Base-by-base conservation (phyloP, 2,113 vertebrate species). In the Crocuta crocuta region DNA sequence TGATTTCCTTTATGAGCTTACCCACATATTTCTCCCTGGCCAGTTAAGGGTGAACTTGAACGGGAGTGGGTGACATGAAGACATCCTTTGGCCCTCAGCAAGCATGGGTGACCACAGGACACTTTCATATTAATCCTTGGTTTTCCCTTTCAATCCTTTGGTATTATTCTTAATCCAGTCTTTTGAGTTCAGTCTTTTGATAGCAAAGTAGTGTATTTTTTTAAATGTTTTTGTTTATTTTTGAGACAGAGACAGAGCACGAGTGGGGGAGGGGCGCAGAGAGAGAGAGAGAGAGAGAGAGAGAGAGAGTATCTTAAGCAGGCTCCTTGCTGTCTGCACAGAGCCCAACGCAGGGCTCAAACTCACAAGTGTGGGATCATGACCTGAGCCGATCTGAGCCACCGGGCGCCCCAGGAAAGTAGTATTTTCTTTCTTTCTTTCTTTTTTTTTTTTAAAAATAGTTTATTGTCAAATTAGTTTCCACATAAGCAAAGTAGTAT, bases 1-100 rank as follows among this genome's bases (percentile, higher is more conserved):
- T 61, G 53, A 86, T 89, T 94, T 91, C 61, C 19, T 86, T 65
- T 81, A 78, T 94, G 76, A 88, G 61, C 84, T 55, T 7, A 80
- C 11, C 50, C 23, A 89, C 89, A 65, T 84, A 53, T 82, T 93
- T 65, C 24, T 94, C 21, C 55, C 9, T 53, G 28, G 12, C 21
- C 33, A 55, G 15, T 33, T 89, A 93, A 89, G 33, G 84, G 31
- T 76, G 83, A 5, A 68, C 53, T 91, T 43, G 87, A 66, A 63
- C 61, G 48, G 24, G 1, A 84, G 16, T 50, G 68, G 39, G 28
- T 76, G 68, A 53, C 58, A 50, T 17, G 86, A 5, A 79, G 16
- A 28, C 48, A 11, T 5, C 63, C 33, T 87, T 61, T 45, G 53
- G 71, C 65, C 71, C 28, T 89, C 10, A 96, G 39, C 48, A 76